These are phyloP conservation scores for Anolis sagrei DNA, from an alignment of 2,113 vertebrate species.

Conservation along the genomic window DNA sequence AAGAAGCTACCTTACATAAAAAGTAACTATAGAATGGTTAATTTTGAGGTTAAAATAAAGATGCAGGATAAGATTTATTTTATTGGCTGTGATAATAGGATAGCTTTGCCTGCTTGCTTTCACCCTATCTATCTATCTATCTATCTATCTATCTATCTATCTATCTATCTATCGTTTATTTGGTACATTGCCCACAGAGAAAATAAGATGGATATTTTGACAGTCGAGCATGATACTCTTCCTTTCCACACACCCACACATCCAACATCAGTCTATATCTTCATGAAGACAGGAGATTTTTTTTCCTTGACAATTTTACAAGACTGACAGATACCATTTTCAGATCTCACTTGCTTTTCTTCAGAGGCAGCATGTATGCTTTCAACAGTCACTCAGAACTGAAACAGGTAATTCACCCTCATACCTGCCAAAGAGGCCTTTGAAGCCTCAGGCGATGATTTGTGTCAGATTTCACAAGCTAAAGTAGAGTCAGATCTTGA, in stretches of 20 bases:
- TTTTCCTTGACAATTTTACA: neutral
- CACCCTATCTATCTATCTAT: neutral
- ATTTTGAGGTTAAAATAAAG: neutral
- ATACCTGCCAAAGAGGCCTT: neutral
- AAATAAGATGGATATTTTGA: neutral
- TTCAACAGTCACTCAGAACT: slow-evolving; percentile 31
- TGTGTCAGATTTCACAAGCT: slow-evolving; percentile 5
- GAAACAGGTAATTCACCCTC: slow-evolving; percentile 13
- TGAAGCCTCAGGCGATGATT: neutral
- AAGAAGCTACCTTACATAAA: neutral
- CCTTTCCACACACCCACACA: neutral
- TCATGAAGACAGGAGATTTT: neutral
- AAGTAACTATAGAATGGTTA: neutral
- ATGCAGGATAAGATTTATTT: neutral
- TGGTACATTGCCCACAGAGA: neutral
- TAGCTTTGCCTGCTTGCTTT: neutral
- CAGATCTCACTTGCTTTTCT: slow-evolving; percentile 7
- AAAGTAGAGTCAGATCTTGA: slow-evolving; percentile 13
- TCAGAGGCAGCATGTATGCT: neutral
- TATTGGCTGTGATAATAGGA: neutral
- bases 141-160: neutral
- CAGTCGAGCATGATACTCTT: neutral
- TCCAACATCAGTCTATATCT: neutral
- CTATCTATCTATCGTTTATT: neutral
- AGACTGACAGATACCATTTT: neutral